Base-by-base conservation (phyloP, 1,140 invertebrate species). In the Macrocentrus cingulum region DNA sequence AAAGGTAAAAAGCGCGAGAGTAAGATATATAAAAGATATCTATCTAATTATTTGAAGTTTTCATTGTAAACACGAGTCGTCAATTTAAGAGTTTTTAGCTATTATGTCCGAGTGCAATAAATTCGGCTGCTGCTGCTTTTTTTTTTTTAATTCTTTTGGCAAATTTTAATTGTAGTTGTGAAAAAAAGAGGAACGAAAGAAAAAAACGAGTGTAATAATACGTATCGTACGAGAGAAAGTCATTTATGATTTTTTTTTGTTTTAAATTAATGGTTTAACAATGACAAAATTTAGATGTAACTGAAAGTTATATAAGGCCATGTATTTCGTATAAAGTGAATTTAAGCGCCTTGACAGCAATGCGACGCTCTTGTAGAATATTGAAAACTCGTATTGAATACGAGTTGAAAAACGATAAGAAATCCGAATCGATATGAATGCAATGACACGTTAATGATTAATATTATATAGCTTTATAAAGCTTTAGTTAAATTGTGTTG, bases 311-410 rank as follows among this genome's bases (percentile, higher is more conserved):
- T 70, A 37, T 74, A 74, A 73, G 70, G 63, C 62, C 70, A 75
- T 72, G 65, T 75, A 76, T 74, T 74, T 72, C 66, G 51, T 76
- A 71, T n/a, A n/a, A n/a, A n/a, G n/a, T n/a, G n/a, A n/a, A n/a
- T 70, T 61, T 70, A 74, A 49, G 52, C 45, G 20, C 46, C 56
- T 56, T 37, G 64, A 34, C 61, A 51, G 37, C 61, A 29, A 9
- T 9, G 56, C 51, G 58, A 22, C 49, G 53, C 53, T 50, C 19
- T 45, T 56, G 9, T 29, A 5, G 25, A 9, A 29, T 9, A 29
- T 29, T 59, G n/a, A n/a, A n/a, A n/a, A n/a, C n/a, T n/a, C n/a
- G n/a, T n/a, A n/a, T n/a, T n/a, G n/a, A n/a, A n/a, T n/a, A n/a
- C n/a, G n/a, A n/a, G n/a, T n/a, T n/a, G n/a, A n/a, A n/a, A n/a